phyloP scores from a whole-genome alignment of 2,797 vertebrate species.

The Bovichtus diacanthus region DNA sequence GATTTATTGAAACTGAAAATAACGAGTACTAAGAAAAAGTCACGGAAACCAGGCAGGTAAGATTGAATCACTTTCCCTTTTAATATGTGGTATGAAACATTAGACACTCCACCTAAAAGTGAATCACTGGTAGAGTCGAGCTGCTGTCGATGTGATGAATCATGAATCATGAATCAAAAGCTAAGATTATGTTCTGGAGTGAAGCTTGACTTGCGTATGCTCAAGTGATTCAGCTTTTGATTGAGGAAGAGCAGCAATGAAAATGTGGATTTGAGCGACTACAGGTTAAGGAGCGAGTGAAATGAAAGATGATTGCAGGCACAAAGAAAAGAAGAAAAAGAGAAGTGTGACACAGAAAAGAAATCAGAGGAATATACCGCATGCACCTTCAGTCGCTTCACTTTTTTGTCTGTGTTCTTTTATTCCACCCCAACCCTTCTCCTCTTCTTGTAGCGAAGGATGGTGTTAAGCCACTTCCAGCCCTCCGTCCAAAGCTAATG shows the following conservation, averaged over 20 bases:
- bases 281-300: constrained; percentile 25
- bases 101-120: constrained; percentile 34
- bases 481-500: constrained; percentile 81
- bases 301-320: constrained; percentile 34
- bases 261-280: constrained; percentile 30
- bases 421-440: constrained; percentile 12
- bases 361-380: constrained; percentile 19
- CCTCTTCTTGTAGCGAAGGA: constrained; percentile 62
- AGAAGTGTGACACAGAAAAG: constrained; percentile 14
- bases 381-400: constrained; percentile 4
- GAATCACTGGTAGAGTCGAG: constrained; percentile 39
- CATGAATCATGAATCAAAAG: constrained; percentile 75
- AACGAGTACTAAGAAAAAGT: constrained; percentile 10
- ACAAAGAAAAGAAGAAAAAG: neutral
- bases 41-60: constrained; percentile 18
- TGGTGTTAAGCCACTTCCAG: constrained; percentile 56
- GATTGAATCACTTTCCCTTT: constrained; percentile 17
- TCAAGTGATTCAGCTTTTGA: constrained; percentile 54
- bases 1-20: constrained; percentile 11
- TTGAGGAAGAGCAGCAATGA: constrained; percentile 34
- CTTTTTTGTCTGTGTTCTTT: constrained; percentile 16
- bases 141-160: constrained; percentile 57
- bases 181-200: constrained; percentile 44
- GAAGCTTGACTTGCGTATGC: constrained; percentile 25
- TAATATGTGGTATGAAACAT: constrained; percentile 32